phyloP scores from a whole-genome alignment of 2,113 vertebrate genomes.

The Syngnathoides biaculeatus region DNA sequence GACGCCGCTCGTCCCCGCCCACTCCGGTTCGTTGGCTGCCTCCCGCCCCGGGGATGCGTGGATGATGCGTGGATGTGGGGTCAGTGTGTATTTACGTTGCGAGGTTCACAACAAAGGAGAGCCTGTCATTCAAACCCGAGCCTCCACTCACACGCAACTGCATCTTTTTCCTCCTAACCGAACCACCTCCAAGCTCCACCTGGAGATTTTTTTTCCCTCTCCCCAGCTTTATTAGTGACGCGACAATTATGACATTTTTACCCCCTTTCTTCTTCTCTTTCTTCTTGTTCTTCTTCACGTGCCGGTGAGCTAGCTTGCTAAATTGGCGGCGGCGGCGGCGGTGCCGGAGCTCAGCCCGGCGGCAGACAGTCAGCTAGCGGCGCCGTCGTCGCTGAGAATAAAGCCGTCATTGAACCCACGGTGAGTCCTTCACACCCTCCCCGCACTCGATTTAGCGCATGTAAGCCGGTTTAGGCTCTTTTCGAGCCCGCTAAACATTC shows the following conservation, averaged over 20 bases:
- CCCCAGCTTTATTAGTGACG: constrained; percentile 6
- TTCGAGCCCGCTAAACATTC: not conserved
- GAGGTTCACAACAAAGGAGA: constrained; percentile 70
- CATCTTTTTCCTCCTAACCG: constrained; percentile 7
- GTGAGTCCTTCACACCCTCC: constrained; percentile 40
- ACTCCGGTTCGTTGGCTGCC: not conserved
- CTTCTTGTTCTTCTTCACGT: constrained; percentile 13
- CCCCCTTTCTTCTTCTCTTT: constrained; percentile 1
- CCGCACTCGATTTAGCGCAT: not conserved
- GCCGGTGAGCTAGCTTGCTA: constrained; percentile 55
- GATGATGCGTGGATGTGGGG: constrained; percentile 3
- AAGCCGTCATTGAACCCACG: constrained; percentile 31
- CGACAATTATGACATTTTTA: constrained; percentile 13
- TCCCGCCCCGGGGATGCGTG: not conserved
- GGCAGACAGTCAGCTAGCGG: constrained; percentile 21
- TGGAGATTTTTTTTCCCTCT: not conserved
- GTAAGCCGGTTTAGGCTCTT: constrained; percentile 11
- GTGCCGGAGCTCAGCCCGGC: constrained; percentile 2
- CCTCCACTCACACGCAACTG: constrained; percentile 6
- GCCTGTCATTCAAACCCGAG: constrained; percentile 30
- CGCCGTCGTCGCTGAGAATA: constrained; percentile 21
- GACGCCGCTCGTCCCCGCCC: constrained; percentile 16
- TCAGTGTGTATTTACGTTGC: constrained; percentile 61
- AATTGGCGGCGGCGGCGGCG: constrained; percentile 37
- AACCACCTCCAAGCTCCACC: not conserved